Evolutionary conservation across 2,888 invertebrate species (phyloP).

Genomic region (Drosophila crucigera): DNA sequence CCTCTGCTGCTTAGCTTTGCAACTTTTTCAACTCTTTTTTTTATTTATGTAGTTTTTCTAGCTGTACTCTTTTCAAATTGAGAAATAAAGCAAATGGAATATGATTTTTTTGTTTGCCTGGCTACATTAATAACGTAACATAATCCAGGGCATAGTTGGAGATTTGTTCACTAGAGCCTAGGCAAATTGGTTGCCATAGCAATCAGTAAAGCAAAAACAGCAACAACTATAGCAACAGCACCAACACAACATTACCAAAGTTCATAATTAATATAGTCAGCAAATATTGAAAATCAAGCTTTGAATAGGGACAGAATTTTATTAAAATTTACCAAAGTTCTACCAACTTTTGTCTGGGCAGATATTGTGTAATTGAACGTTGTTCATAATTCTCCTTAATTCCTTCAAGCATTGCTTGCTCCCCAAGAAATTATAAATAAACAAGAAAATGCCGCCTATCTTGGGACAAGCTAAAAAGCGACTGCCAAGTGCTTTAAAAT

Average conservation of each 20-base stretch:
- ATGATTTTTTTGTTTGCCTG: neutral
- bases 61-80: neutral
- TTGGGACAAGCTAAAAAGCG: neutral
- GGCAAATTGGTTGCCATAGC: constrained; percentile 56
- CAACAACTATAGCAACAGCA: constrained; percentile 37
- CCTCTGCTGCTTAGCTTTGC: neutral
- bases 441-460: neutral
- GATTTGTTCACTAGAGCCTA: constrained; percentile 7
- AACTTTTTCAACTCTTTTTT: neutral
- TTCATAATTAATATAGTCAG: neutral
- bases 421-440: neutral
- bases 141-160: constrained; percentile 2
- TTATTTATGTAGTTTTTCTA: neutral
- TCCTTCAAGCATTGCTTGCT: neutral
- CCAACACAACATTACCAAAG: constrained; percentile 10
- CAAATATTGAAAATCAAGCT: neutral
- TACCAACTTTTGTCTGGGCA: neutral
- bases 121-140: constrained; percentile 1
- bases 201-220: constrained; percentile 32
- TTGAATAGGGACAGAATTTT: neutral
- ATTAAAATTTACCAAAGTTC: constrained; percentile 1
- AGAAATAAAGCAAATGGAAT: neutral
- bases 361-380: neutral
- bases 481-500: neutral
- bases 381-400: neutral